Conservation (phyloP, 2,888 invertebrate species). For the Gasteruption jaculator region DNA sequence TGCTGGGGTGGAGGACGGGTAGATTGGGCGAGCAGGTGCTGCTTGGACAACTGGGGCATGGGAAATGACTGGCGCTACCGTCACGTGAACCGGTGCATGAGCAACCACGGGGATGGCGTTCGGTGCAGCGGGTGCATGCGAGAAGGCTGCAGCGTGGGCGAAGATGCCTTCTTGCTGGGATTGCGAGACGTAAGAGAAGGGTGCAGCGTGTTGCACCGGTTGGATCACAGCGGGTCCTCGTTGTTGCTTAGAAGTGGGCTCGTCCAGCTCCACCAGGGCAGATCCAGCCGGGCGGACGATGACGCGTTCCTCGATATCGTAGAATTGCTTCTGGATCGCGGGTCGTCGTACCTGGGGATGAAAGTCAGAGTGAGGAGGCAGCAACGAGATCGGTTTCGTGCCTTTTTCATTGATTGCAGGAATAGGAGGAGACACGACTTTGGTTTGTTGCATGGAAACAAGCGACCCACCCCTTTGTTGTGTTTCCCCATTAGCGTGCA, state of each 20-base stretch:
- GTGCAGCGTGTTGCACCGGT: slow-evolving; percentile 30
- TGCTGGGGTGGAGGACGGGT: slow-evolving; percentile 24
- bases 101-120: slow-evolving; percentile 23
- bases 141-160: slow-evolving; percentile 26
- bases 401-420: too few species aligned
- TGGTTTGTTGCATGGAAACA: too few species aligned
- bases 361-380: too few species aligned
- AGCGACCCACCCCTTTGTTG: too few species aligned
- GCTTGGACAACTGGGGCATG: slow-evolving; percentile 40
- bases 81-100: slow-evolving; percentile 25
- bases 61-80: slow-evolving; percentile 22
- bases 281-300: slow-evolving; percentile 61
- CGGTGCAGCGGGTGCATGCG: slow-evolving; percentile 23
- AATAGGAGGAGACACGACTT: too few species aligned
- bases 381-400: too few species aligned
- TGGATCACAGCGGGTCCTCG: slow-evolving; percentile 52
- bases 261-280: slow-evolving; percentile 59
- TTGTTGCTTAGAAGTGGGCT: slow-evolving; percentile 58
- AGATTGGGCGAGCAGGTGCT: slow-evolving; percentile 35
- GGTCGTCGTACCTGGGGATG: slow-evolving; percentile 57
- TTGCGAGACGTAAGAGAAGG: slow-evolving; percentile 27
- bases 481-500: too few species aligned
- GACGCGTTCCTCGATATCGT: slow-evolving; percentile 61
- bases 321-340: slow-evolving; percentile 62
- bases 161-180: too few species aligned